Conservation (phyloP, 1,140 invertebrate genomes). For the Vanessa atalanta region DNA sequence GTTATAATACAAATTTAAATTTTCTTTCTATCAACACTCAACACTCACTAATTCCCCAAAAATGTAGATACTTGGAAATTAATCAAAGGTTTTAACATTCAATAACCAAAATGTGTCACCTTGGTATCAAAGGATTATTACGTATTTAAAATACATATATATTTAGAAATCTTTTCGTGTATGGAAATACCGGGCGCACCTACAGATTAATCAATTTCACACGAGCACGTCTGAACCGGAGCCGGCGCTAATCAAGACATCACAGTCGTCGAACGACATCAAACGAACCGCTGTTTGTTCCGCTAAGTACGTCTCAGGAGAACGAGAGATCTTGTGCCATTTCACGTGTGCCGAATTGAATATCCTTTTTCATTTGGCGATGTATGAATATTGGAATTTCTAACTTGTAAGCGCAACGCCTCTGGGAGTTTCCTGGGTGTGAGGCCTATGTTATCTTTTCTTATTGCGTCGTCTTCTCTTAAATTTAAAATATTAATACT, state of each 20-base stretch:
- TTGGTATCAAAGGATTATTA: too few species aligned
- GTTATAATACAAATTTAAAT: too few species aligned
- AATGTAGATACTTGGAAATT: too few species aligned
- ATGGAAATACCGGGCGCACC: background rate
- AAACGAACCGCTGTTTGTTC: slow-evolving; percentile 30
- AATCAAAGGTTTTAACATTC: too few species aligned
- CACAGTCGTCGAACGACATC: slow-evolving; percentile 11
- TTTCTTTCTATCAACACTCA: too few species aligned
- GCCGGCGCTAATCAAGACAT: slow-evolving; percentile 26
- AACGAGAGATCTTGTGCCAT: background rate
- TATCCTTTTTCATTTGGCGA: slow-evolving; percentile 1
- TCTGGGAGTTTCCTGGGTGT: too few species aligned
- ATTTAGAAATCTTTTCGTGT: background rate
- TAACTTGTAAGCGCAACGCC: too few species aligned
- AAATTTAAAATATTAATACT: too few species aligned
- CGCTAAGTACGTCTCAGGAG: slow-evolving; percentile 11
- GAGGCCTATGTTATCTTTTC: background rate
- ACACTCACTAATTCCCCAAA: too few species aligned
- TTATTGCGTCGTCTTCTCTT: too few species aligned
- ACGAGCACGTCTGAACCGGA: slow-evolving; percentile 5
- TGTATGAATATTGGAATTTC: background rate
- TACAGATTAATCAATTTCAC: slow-evolving; percentile 24
- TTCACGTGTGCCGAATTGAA: slow-evolving; percentile 20
- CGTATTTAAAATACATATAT: background rate
- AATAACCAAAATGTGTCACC: too few species aligned